Evolutionary conservation across 2,113 vertebrate genomes (phyloP).

Genomic region (Meles meles): DNA sequence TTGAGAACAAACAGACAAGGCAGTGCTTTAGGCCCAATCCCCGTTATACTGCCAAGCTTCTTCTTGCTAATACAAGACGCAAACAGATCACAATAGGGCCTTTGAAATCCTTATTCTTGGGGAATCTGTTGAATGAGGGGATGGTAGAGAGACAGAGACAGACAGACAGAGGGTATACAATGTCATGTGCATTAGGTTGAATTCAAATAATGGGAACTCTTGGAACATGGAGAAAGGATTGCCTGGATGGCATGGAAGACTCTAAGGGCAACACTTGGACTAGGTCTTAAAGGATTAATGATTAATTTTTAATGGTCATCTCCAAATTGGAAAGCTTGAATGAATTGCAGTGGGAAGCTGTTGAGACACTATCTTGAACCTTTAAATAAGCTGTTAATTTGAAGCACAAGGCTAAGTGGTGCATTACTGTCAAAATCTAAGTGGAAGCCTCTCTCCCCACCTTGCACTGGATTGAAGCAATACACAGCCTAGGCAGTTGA

Average conservation of each 20-base stretch:
- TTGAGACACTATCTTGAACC: not conserved
- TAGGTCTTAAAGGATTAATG: not conserved
- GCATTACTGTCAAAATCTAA: not conserved
- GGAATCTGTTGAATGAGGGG: not conserved
- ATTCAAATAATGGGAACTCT: not conserved
- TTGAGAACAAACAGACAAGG: not conserved
- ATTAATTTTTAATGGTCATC: not conserved
- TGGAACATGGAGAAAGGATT: not conserved
- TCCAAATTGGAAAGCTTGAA: not conserved
- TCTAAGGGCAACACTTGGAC: not conserved
- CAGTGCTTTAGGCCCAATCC: not conserved
- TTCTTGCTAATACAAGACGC: not conserved
- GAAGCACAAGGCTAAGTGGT: not conserved
- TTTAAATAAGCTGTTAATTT: not conserved
- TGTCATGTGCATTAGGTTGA: not conserved
- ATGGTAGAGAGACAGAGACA: not conserved
- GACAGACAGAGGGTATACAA: not conserved
- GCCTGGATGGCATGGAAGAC: not conserved
- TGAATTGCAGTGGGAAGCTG: not conserved
- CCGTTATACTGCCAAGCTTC: not conserved
- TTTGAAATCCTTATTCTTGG: not conserved
- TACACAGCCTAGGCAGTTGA: not conserved
- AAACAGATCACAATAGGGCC: not conserved
- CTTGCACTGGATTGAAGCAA: too few species aligned
- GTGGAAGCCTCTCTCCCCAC: rapidly evolving